These are phyloP conservation scores for honey bee (Apis mellifera) DNA, from an alignment of 1,140 invertebrate genomes.

Conservation along the genomic window Amel_HAv3.1 CM009946.2:2173501-2174000, in stretches of 20 bases:
- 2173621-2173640: conserved; percentile 32
- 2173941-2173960: no score
- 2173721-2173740: background rate
- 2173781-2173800: no score
- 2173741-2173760: no score
- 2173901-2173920: no score
- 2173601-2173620: conserved; percentile 48
- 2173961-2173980: no score
- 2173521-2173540: conserved; percentile 57
- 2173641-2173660: conserved; percentile 70
- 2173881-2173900: no score
- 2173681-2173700: conserved; percentile 77
- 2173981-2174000: no score
- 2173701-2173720: conserved; percentile 43
- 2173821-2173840: no score
- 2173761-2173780: background rate
- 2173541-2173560: conserved; percentile 68
- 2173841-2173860: background rate
- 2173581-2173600: conserved; percentile 52
- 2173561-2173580: conserved; percentile 24
- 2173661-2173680: conserved; percentile 80
- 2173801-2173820: no score
- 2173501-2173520: conserved; percentile 22
- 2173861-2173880: no score
- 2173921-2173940: no score